Conservation (phyloP, 2,113 vertebrate species). For the Empidonax alnorum region DNA sequence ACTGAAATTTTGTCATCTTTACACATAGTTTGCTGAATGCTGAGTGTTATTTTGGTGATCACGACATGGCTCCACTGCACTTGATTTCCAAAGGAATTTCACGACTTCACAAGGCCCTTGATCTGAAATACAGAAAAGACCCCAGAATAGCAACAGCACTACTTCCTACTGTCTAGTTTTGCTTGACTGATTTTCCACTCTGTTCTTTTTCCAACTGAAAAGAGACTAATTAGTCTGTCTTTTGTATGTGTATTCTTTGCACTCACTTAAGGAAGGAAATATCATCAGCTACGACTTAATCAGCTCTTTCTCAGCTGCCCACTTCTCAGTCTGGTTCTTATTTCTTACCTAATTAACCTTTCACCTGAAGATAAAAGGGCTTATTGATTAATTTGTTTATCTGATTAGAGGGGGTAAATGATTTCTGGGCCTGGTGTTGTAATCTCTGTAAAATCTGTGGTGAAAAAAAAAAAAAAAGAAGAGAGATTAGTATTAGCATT, state of each 20-base stretch:
- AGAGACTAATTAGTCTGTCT: background rate
- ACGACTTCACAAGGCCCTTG: background rate
- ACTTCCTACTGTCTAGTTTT: background rate
- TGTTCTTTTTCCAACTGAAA: background rate
- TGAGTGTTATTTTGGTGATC: background rate
- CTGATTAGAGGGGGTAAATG: background rate
- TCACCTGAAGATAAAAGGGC: background rate
- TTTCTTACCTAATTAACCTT: background rate
- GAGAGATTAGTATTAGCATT: background rate
- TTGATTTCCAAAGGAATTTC: background rate
- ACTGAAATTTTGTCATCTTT: background rate
- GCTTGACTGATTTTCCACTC: background rate
- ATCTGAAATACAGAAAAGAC: background rate
- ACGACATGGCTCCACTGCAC: background rate
- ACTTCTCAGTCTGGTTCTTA: background rate
- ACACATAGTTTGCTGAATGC: background rate
- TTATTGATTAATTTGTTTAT: background rate
- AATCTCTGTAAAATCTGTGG: background rate
- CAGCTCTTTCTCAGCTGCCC: background rate
- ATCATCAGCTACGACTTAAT: background rate
- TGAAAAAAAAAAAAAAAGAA: background rate
- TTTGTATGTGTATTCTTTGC: background rate
- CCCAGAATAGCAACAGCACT: background rate
- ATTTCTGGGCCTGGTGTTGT: background rate
- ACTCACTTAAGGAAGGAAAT: background rate